phyloP scores from a whole-genome alignment of 2,113 vertebrate species.

The Xiphophorus maculatus region DNA sequence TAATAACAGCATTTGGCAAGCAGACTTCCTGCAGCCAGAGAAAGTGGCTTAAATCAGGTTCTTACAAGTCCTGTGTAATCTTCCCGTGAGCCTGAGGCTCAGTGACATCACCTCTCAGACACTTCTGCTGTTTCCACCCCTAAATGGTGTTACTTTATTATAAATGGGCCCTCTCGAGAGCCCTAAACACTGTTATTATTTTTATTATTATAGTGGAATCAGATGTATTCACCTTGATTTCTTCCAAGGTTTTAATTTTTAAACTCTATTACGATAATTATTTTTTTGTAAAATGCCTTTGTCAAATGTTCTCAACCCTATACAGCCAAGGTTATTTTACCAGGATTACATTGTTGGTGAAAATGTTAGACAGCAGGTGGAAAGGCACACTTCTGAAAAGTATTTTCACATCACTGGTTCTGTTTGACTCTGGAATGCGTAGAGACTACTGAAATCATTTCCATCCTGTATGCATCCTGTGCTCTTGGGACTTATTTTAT shows the following conservation, averaged over 20 bases:
- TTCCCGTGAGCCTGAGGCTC: conserved; percentile 17
- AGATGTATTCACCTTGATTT: neutral
- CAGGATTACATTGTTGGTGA: too few species aligned
- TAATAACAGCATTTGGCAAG: conserved; percentile 8
- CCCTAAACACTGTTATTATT: neutral
- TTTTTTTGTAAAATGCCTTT: neutral
- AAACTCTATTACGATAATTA: neutral
- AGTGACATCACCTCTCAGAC: conserved; percentile 35
- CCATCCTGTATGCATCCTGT: neutral
- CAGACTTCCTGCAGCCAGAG: conserved; percentile 22
- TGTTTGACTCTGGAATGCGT: neutral
- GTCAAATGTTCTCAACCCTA: neutral
- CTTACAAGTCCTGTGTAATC: conserved; percentile 27
- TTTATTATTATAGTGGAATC: neutral
- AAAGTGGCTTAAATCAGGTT: conserved; percentile 21
- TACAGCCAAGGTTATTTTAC: neutral
- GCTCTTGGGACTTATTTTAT: neutral
- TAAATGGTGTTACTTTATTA: conserved; percentile 10
- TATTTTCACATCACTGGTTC: neutral
- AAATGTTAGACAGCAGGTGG: neutral
- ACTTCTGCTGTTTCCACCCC: conserved; percentile 29
- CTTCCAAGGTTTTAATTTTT: neutral
- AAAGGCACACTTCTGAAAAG: neutral
- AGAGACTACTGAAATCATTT: neutral
- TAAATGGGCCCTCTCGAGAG: conserved; percentile 17